Evolutionary conservation across 2,888 invertebrate species (phyloP).

Genomic region (Drosophila aldrichi): DNA sequence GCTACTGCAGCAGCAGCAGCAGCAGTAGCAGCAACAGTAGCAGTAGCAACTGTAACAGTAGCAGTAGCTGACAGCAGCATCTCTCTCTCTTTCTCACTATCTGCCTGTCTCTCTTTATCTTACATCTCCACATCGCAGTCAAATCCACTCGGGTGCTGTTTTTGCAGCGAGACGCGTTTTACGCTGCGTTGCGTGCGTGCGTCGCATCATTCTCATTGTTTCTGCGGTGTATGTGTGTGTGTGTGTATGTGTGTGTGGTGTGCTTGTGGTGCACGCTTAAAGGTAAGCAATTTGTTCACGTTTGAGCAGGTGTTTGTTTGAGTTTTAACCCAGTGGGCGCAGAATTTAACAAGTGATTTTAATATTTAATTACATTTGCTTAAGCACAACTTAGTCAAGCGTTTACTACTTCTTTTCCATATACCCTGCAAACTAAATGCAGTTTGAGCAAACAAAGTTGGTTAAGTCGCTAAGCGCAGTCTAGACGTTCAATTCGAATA

Average conservation of each 20-base stretch:
- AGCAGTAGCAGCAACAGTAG: slow-evolving; percentile 17
- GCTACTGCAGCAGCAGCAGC: slow-evolving; percentile 28
- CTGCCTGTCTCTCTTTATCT: not conserved
- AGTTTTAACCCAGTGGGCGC: slow-evolving; percentile 27
- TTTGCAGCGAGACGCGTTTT: slow-evolving; percentile 53
- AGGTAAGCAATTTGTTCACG: slow-evolving; percentile 53
- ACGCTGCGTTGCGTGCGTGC: slow-evolving; percentile 51
- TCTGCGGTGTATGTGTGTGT: slow-evolving; percentile 18
- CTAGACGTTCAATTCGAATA: not conserved
- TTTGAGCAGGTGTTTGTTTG: slow-evolving; percentile 9
- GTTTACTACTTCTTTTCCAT: not conserved
- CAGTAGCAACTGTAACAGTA: slow-evolving; percentile 31
- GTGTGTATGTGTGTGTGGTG: slow-evolving; percentile 2
- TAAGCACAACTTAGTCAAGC: slow-evolving; percentile 4
- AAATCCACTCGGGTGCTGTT: slow-evolving; percentile 66
- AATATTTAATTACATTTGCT: slow-evolving; percentile 35
- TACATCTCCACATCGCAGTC: slow-evolving; percentile 14
- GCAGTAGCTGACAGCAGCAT: slow-evolving; percentile 38
- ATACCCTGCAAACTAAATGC: not conserved
- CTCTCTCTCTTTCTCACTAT: slow-evolving; percentile 10
- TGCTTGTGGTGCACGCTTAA: slow-evolving; percentile 49
- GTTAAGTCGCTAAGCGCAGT: not conserved
- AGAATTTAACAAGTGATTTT: slow-evolving; percentile 32
- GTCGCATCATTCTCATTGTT: slow-evolving; percentile 43
- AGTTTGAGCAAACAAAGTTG: not conserved